Evolutionary conservation across 2,797 vertebrate species (phyloP), one percentile per base, ranked within the genome.

Genomic region (Chelonia mydas): DNA sequence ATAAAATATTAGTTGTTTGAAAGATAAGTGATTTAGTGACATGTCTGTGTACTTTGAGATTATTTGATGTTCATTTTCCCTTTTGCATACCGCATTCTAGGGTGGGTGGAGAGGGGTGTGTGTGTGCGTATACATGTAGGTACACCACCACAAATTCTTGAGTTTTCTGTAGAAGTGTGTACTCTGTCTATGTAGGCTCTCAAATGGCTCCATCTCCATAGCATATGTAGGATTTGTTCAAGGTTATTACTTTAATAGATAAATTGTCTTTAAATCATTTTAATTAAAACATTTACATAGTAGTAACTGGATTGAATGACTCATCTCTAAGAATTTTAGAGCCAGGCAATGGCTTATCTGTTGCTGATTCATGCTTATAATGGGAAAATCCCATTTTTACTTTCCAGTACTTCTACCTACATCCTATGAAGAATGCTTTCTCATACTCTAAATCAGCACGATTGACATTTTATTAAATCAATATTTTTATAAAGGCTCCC

Each of bases 281-380:
- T 85, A 88, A 4, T 78, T 16, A 7, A 28, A 83, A 55, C 12
- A 21, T 83, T 23, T 90, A 37, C 7, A 11, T 88, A 74, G 2
- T 33, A 77, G 28, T 86, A 87, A 84, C 31, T 82, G 50, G 19
- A 25, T 87, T n/a, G 59, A 92, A 61, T 7, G 31, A 86, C 78
- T 11, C 49, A 54, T 61, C 54, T 85, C 53, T 49, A 93, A 79
- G 85, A 90, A 25, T 1, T 59, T 45, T 31, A 81, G 16, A 84
- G 45, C 74, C 49, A 21, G 3, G 1, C 0, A 2, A 25, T 74
- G 89, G 28, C 13, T 5, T 86, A 74, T 80, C 85, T 93, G 33
- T 84, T 90, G 81, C 84, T 83, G 87, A 94, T 95, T 96, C 91
- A 93, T 47, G 59, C 7, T 84, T 92, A 65, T 10, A 87, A 28